Evolutionary conservation across 2,113 vertebrate genomes (phyloP).

Genomic region (Nymphicus hollandicus): DNA sequence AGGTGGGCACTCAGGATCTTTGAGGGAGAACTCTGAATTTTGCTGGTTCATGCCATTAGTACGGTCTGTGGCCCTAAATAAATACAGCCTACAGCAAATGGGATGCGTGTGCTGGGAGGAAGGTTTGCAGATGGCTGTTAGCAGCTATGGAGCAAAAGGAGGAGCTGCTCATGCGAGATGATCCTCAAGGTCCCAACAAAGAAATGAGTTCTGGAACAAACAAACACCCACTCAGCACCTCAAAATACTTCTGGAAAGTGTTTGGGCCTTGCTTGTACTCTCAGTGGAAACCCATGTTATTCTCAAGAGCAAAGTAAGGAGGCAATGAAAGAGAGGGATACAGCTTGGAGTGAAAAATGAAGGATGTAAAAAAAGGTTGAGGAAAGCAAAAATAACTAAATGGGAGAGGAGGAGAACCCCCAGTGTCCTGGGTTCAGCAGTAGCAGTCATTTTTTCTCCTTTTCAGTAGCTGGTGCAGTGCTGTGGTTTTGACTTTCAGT

Average conservation of each 20-base stretch:
- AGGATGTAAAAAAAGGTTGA: not conserved
- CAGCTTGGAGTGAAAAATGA: not conserved
- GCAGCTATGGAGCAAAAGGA: conserved; percentile 12
- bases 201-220: not conserved
- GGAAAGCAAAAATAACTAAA: not conserved
- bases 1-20: not conserved
- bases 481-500: no score
- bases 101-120: not conserved
- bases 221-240: not conserved
- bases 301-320: not conserved
- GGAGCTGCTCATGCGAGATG: not conserved
- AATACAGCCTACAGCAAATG: not conserved
- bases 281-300: not conserved
- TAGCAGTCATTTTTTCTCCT: no score
- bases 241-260: not conserved
- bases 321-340: not conserved
- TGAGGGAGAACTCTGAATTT: not conserved
- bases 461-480: no score
- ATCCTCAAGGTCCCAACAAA: not conserved
- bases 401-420: not conserved
- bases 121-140: not conserved
- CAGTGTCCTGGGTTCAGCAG: no score
- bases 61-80: not conserved
- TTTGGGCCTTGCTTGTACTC: not conserved
- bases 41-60: not conserved